Evolutionary conservation across 2,888 invertebrate genomes (phyloP).

Genomic region (Mantis religiosa): DNA sequence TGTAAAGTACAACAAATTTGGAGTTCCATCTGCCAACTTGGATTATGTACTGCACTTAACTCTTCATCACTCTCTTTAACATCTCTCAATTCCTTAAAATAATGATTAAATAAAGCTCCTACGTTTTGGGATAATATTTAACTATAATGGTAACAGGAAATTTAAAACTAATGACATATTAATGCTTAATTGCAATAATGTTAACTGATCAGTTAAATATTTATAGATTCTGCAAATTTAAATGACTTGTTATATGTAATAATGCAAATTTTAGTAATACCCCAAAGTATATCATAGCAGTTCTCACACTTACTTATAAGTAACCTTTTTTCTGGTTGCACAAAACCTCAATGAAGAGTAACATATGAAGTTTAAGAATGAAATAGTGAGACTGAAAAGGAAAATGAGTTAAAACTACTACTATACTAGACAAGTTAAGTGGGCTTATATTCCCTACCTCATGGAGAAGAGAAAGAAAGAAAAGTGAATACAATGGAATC

Average conservation of each 20-base stretch:
- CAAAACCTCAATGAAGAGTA: not conserved
- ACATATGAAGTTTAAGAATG: not conserved
- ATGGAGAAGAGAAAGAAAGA: not conserved
- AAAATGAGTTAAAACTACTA: not conserved
- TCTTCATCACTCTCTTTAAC: too few species aligned
- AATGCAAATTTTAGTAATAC: not conserved
- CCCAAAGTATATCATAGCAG: not conserved
- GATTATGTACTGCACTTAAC: not conserved
- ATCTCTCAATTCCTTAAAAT: not conserved
- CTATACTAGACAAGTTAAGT: not conserved
- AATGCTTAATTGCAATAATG: too few species aligned
- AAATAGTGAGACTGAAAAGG: not conserved
- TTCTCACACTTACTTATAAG: not conserved
- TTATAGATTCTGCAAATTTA: not conserved
- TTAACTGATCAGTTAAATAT: not conserved
- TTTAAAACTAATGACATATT: too few species aligned
- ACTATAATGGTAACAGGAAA: too few species aligned
- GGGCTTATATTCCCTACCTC: not conserved
- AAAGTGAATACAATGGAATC: not conserved
- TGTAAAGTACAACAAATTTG: too few species aligned
- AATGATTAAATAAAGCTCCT: not conserved
- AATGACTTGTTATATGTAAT: not conserved
- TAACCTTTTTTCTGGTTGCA: not conserved
- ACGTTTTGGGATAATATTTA: too few species aligned
- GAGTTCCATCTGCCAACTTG: not conserved